These are phyloP conservation scores for Manis pentadactyla DNA, from an alignment of 2,797 vertebrate species.

Conservation along the genomic window DNA sequence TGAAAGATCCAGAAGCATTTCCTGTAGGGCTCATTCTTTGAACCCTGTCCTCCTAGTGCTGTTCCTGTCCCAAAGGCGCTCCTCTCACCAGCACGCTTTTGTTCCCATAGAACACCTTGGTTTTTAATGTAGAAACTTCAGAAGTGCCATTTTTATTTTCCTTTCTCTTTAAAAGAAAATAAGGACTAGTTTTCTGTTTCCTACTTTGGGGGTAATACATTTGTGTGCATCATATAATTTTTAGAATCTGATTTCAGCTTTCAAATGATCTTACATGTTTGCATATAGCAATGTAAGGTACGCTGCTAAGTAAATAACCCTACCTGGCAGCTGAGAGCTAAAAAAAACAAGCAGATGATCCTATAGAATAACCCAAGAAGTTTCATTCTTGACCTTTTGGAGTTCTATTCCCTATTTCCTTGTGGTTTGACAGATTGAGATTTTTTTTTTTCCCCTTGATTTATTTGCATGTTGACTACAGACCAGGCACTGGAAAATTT, in stretches of 20 bases:
- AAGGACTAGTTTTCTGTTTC: neutral
- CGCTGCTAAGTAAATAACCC: neutral
- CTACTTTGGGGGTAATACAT: neutral
- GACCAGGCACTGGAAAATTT: neutral
- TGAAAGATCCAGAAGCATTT: conserved; percentile 2
- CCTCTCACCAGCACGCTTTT: neutral
- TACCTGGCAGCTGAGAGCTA: neutral
- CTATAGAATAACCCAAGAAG: neutral
- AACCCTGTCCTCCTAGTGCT: neutral
- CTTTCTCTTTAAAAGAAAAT: neutral
- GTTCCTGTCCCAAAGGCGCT: neutral
- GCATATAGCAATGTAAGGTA: neutral
- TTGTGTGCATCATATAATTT: neutral
- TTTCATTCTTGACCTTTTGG: neutral
- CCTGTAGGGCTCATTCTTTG: neutral
- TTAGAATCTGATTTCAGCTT: conserved; percentile 35
- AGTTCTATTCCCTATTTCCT: neutral
- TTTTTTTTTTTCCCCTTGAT: neutral
- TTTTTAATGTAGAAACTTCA: neutral
- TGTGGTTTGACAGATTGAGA: neutral
- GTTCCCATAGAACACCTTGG: neutral
- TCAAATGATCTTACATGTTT: neutral
- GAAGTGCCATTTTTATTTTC: neutral
- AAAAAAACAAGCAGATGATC: neutral
- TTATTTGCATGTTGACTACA: neutral